Conservation (phyloP, 2,888 invertebrate species). For the Ophion obscuratus region DNA sequence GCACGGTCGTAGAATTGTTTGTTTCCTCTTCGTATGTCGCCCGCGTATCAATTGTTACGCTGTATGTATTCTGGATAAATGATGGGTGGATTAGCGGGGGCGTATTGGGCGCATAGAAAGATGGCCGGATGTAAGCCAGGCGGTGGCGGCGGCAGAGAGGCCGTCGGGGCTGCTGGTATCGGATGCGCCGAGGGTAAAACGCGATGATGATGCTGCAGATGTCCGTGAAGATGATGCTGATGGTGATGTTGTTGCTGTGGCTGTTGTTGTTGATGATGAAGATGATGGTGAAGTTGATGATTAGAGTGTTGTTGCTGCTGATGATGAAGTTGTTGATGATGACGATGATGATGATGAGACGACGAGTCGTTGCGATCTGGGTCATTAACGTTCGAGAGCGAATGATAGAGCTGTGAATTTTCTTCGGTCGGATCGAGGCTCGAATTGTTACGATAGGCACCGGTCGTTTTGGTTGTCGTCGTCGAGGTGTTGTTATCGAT, state of each 20-base stretch:
- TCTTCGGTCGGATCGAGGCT: constrained; percentile 68
- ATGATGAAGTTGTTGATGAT: constrained; percentile 66
- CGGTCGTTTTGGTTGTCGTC: background rate
- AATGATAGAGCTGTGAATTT: constrained; percentile 73
- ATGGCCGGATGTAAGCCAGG: constrained; percentile 82
- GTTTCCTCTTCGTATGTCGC: background rate
- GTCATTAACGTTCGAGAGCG: constrained; percentile 72
- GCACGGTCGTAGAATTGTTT: background rate
- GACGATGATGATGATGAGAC: constrained; percentile 73
- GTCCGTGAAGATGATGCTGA: background rate
- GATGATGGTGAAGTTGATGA: constrained; percentile 1
- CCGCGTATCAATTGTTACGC: constrained; percentile 78
- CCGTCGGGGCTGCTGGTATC: constrained; percentile 71
- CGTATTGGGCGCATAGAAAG: constrained; percentile 83
- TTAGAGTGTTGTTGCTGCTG: background rate
- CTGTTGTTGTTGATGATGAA: constrained; percentile 4
- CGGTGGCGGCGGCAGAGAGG: constrained; percentile 72
- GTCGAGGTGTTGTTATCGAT: too few species aligned
- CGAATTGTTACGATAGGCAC: constrained; percentile 29
- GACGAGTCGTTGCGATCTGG: constrained; percentile 67
- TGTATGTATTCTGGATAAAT: constrained; percentile 82
- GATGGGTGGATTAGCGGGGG: constrained; percentile 79
- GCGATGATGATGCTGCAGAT: constrained; percentile 8
- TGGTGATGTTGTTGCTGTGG: constrained; percentile 10
- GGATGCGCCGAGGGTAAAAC: constrained; percentile 67